Conservation (phyloP, 2,888 invertebrate genomes). For the Xestia c-nigrum region DNA sequence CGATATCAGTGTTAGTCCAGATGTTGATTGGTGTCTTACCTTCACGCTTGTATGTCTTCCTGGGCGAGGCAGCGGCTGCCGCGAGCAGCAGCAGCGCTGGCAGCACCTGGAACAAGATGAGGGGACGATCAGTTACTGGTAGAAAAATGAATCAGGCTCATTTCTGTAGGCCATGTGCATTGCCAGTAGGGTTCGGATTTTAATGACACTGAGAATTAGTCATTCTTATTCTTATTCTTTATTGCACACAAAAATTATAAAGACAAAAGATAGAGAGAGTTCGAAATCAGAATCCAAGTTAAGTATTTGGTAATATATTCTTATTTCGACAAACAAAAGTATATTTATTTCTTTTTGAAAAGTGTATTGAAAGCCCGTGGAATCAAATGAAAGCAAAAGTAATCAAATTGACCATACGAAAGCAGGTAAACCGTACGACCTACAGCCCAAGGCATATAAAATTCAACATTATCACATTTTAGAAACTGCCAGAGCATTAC, state of each 20-base stretch:
- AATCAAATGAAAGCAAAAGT: no score
- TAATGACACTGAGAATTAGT: neutral
- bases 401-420: neutral
- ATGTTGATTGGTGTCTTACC: slow-evolving; percentile 72
- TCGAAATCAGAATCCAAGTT: neutral
- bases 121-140: slow-evolving; percentile 10
- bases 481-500: neutral
- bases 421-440: neutral
- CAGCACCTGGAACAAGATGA: slow-evolving; percentile 77
- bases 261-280: no score
- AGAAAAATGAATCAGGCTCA: neutral
- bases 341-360: neutral
- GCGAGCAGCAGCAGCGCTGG: slow-evolving; percentile 76
- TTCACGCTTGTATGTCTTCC: slow-evolving; percentile 83
- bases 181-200: neutral
- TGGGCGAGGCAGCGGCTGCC: slow-evolving; percentile 74
- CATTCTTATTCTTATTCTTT: neutral
- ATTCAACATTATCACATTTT: neutral
- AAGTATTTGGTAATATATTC: neutral
- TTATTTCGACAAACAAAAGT: neutral
- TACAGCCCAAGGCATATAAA: neutral
- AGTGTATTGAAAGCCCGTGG: neutral
- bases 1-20: neutral
- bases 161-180: neutral
- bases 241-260: no score